Conservation (phyloP, 2,888 invertebrate genomes). For the Acrobasis consociella region DNA sequence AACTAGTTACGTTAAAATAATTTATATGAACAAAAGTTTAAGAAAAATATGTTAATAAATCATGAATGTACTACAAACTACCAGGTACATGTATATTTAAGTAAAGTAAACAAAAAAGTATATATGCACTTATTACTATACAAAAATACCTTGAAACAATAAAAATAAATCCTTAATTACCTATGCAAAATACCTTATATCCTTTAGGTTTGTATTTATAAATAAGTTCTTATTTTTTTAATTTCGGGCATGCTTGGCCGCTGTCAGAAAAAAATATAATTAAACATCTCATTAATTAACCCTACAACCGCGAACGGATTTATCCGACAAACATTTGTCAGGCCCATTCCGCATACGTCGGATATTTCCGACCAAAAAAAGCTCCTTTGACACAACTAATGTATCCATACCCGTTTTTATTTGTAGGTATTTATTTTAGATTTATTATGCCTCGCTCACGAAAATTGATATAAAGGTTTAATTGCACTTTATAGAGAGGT, state of each 20-base stretch:
- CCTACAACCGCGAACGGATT: no score
- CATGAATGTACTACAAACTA: conserved; percentile 28
- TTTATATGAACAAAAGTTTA: conserved; percentile 20
- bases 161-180: no score
- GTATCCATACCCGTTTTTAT: no score
- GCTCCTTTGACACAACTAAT: no score
- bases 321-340: no score
- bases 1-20: background rate
- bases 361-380: no score
- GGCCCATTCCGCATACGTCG: no score
- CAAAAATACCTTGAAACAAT: no score
- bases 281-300: background rate
- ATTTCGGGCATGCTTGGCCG: conserved; percentile 13
- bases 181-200: no score
- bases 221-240: background rate
- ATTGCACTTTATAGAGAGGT: background rate
- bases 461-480: no score
- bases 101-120: background rate
- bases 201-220: background rate
- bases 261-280: background rate
- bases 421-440: no score
- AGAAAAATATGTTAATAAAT: conserved; percentile 11
- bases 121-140: background rate
- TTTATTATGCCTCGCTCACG: no score
- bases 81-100: conserved; percentile 38